These are phyloP conservation scores for Pyrgus malvae DNA, from an alignment of 2,888 invertebrate species.

Conservation along the genomic window DNA sequence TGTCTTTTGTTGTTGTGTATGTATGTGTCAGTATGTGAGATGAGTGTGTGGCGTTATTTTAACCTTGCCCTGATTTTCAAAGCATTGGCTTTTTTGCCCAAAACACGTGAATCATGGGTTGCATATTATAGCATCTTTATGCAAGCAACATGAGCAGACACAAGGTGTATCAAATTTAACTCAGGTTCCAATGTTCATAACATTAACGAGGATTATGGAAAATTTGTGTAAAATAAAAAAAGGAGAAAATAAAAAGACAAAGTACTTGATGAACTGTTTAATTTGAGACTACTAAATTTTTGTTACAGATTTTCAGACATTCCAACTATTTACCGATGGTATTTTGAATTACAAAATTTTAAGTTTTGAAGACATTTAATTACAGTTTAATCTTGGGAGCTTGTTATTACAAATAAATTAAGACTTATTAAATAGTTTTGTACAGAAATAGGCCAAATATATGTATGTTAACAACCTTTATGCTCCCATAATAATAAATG, in stretches of 20 bases:
- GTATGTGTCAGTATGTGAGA: no score
- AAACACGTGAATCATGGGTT: no score
- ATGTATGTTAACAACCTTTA: slow-evolving; percentile 7
- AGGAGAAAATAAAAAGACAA: slow-evolving; percentile 45
- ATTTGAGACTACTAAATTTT: slow-evolving; percentile 62
- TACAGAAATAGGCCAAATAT: slow-evolving; percentile 10
- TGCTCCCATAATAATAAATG: slow-evolving; percentile 1
- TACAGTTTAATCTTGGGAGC: slow-evolving; percentile 3
- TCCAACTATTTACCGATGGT: background rate
- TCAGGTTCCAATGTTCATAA: no score
- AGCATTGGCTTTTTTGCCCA: no score
- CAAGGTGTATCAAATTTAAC: no score
- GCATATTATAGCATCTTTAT: no score
- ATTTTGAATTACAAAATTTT: background rate
- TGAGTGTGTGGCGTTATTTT: no score
- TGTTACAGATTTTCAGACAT: slow-evolving; percentile 1
- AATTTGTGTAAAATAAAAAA: background rate
- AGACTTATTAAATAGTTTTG: slow-evolving; percentile 10
- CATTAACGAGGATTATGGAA: background rate
- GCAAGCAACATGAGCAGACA: no score
- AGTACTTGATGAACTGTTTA: slow-evolving; percentile 65
- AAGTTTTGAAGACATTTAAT: no score
- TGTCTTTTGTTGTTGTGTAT: no score
- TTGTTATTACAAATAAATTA: slow-evolving; percentile 4
- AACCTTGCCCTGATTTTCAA: no score